These are phyloP conservation scores for Gyrodactylus bullatarudis DNA, from an alignment of 1,140 invertebrate genomes.

Conservation along the genomic window DNA sequence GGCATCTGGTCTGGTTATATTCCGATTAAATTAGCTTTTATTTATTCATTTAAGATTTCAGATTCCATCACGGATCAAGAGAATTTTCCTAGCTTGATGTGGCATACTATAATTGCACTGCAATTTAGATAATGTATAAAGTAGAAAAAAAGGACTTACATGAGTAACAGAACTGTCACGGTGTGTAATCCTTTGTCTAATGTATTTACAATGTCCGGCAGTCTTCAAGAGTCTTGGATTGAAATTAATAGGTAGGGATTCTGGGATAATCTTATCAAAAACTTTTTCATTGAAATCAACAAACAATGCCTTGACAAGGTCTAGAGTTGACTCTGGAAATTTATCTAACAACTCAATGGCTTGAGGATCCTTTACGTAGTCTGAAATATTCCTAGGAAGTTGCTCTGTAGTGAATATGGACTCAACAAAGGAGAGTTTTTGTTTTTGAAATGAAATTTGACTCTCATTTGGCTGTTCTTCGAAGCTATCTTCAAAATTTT, in stretches of 20 bases:
- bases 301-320: not conserved
- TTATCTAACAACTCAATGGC: not conserved
- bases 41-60: no score
- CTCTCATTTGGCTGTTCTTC: not conserved
- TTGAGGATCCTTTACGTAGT: not conserved
- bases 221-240: not conserved
- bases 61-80: no score
- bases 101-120: no score
- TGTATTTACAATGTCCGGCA: not conserved
- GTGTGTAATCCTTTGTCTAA: not conserved
- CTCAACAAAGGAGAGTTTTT: not conserved
- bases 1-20: no score
- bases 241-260: not conserved
- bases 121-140: no score
- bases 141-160: no score
- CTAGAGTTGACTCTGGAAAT: not conserved
- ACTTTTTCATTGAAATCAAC: not conserved
- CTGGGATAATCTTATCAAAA: not conserved
- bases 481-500: not conserved
- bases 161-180: not conserved
- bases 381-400: not conserved
- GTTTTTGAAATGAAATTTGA: not conserved
- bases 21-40: no score
- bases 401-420: not conserved
- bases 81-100: no score